phyloP scores from a whole-genome alignment of 1,140 invertebrate species.

The Hyles vespertilio region DNA sequence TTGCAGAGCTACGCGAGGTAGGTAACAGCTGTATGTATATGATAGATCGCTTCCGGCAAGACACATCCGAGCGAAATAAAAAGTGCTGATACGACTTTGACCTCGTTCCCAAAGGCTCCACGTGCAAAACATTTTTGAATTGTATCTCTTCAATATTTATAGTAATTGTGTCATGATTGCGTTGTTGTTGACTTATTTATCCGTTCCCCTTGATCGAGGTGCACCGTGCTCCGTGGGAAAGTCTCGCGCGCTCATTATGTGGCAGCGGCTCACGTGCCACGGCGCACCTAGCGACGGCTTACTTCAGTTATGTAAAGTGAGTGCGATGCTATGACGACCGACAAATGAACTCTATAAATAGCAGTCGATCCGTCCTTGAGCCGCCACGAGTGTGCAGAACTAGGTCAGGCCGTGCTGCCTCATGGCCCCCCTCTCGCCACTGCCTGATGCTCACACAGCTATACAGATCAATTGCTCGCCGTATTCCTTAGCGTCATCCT shows the following conservation, averaged over 20 bases:
- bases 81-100: conserved; percentile 27
- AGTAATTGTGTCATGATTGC: conserved; percentile 29
- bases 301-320: conserved; percentile 68
- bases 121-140: conserved; percentile 17
- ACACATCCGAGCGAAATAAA: background rate
- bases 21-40: conserved; percentile 4
- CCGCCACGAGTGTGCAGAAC: conserved; percentile 56
- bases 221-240: conserved; percentile 50
- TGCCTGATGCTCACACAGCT: background rate
- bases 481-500: no score
- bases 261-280: conserved; percentile 42
- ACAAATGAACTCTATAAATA: conserved; percentile 70
- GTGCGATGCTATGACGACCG: conserved; percentile 63
- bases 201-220: conserved; percentile 36
- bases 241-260: conserved; percentile 35
- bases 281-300: conserved; percentile 33
- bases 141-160: conserved; percentile 19
- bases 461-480: no score
- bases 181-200: conserved; percentile 49
- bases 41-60: conserved; percentile 5
- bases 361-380: conserved; percentile 72
- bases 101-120: conserved; percentile 24
- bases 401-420: conserved; percentile 61
- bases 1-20: no score
- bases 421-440: conserved; percentile 26